Evolutionary conservation across 2,888 invertebrate genomes (phyloP).

Genomic region (Syrphus vitripennis): DNA sequence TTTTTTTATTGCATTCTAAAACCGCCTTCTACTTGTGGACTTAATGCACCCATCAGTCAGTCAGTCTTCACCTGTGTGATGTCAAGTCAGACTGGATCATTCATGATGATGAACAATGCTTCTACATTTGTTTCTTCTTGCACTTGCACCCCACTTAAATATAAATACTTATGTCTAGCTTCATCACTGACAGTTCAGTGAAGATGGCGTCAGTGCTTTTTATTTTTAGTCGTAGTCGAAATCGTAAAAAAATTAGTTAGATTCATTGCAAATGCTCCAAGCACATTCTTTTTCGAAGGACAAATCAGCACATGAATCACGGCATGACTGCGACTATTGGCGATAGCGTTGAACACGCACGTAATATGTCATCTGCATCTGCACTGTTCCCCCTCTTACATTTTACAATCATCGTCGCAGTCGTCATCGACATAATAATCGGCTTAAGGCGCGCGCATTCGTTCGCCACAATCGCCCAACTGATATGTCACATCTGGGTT

Average conservation of each 20-base stretch:
- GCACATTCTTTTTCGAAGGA: conserved; percentile 28
- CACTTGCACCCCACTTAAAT: neutral
- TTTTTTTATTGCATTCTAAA: conserved; percentile 27
- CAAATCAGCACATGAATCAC: conserved; percentile 58
- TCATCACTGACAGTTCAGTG: neutral
- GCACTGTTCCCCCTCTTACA: neutral
- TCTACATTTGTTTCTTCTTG: conserved; percentile 10
- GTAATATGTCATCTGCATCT: conserved; percentile 50
- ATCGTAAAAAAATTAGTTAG: conserved; percentile 46
- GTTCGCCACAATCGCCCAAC: conserved; percentile 40
- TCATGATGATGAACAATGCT: conserved; percentile 33
- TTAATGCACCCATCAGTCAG: conserved; percentile 68
- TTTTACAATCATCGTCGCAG: neutral
- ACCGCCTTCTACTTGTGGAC: conserved; percentile 60
- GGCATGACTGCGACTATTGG: conserved; percentile 44
- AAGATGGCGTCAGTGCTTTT: neutral
- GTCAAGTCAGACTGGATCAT: conserved; percentile 44
- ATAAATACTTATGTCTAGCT: neutral
- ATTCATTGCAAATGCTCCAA: conserved; percentile 48
- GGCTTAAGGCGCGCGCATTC: conserved; percentile 51
- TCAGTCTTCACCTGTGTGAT: conserved; percentile 67
- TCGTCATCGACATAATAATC: conserved; percentile 39
- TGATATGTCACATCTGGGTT: conserved; percentile 65
- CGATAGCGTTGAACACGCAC: conserved; percentile 47
- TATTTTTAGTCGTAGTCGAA: too few relatives aligned